A percentile compares a stretch with the other conserved stretches of the same genome.
phyloP scores from a whole-genome alignment of 1,140 invertebrate species.

The Dysdera silvatica region DNA sequence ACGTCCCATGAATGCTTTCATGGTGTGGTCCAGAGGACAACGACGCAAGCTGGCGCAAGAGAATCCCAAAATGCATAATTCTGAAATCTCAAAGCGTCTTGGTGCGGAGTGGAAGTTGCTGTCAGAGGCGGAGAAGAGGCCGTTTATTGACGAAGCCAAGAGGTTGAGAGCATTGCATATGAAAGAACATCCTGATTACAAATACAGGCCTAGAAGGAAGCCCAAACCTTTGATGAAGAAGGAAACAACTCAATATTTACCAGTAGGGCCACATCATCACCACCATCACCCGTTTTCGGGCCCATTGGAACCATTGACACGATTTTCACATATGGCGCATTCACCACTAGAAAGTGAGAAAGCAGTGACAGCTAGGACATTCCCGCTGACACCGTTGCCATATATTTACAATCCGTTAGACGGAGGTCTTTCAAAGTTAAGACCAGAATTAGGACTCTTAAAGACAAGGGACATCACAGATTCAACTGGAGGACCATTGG shows the following conservation, averaged over 20 bases:
- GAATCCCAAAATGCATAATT: slow-evolving; percentile 97
- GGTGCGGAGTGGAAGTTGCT: slow-evolving; percentile 95
- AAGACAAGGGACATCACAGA: slow-evolving; percentile 7
- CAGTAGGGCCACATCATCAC: neutral
- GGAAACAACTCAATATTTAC: slow-evolving; percentile 53
- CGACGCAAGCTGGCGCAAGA: slow-evolving; percentile 84
- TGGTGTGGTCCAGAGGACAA: slow-evolving; percentile 58
- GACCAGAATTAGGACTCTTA: slow-evolving; percentile 7
- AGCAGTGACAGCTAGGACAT: slow-evolving; percentile 32
- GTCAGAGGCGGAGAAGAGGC: slow-evolving; percentile 88
- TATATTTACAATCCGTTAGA: slow-evolving; percentile 24
- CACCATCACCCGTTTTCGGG: neutral
- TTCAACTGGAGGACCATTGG: neutral
- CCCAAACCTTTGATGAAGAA: slow-evolving; percentile 76
- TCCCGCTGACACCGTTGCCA: slow-evolving; percentile 17
- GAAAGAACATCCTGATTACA: slow-evolving; percentile 87
- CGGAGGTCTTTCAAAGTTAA: slow-evolving; percentile 2
- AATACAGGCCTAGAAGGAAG: slow-evolving; percentile 77
- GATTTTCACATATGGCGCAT: slow-evolving; percentile 24
- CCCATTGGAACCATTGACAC: slow-evolving; percentile 2
- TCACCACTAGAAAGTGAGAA: slow-evolving; percentile 33
- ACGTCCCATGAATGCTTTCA: slow-evolving; percentile 40
- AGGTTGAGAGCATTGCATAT: slow-evolving; percentile 77
- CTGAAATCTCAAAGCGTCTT: slow-evolving; percentile 86
- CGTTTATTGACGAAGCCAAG: slow-evolving; percentile 96